phyloP scores from a whole-genome alignment of 2,113 vertebrate genomes.

The Empidonax alnorum region DNA sequence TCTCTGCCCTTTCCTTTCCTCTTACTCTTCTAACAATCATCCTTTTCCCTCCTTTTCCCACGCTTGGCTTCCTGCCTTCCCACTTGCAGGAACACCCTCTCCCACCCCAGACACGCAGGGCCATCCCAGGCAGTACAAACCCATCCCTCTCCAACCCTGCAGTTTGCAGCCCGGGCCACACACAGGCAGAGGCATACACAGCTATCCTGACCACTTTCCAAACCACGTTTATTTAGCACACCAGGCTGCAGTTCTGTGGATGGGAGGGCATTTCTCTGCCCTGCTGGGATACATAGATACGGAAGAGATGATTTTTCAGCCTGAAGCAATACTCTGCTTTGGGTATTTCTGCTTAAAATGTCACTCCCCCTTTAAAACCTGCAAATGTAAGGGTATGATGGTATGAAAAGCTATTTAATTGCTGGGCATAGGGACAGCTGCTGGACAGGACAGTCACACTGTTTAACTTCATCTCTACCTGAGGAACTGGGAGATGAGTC shows the following conservation, averaged over 20 bases:
- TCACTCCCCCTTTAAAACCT: neutral
- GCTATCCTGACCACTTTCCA: fast-evolving
- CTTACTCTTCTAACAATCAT: conserved; percentile 35
- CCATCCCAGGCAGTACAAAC: fast-evolving
- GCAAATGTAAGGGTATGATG: neutral
- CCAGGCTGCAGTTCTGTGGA: fast-evolving
- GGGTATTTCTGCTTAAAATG: neutral
- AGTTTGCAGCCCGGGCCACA: neutral
- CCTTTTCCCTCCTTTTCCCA: conserved; percentile 51
- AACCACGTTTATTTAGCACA: fast-evolving
- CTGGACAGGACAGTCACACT: neutral
- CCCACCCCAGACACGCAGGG: fast-evolving
- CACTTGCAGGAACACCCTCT: conserved; percentile 16
- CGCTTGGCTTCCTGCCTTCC: conserved; percentile 46
- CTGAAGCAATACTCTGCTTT: neutral
- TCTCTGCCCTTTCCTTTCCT: conserved; percentile 53
- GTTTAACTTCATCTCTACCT: neutral
- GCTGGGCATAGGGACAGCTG: neutral
- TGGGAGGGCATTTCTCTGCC: fast-evolving
- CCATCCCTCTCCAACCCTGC: neutral
- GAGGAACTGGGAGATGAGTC: neutral
- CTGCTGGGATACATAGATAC: fast-evolving
- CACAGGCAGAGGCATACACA: neutral
- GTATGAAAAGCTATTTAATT: neutral
- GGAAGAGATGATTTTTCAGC: neutral